These are phyloP conservation scores for Mungos mungo DNA, from an alignment of 2,113 vertebrate genomes.

Conservation along the genomic window DNA sequence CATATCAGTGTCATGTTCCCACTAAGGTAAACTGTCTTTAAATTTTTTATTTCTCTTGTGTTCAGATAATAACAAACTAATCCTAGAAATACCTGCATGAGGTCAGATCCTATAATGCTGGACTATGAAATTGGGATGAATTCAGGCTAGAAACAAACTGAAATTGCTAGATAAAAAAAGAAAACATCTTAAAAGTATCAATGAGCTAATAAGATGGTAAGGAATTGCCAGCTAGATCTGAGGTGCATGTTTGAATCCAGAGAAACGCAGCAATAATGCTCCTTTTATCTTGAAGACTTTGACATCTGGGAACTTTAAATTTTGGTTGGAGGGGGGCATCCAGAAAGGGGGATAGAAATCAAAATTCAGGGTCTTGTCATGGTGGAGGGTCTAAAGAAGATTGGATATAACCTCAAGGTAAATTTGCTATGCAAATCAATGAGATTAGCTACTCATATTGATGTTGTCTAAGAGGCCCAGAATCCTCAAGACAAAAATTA, in stretches of 20 bases:
- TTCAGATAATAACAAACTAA: neutral
- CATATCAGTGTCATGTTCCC: neutral
- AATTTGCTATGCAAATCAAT: neutral
- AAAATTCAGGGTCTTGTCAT: neutral
- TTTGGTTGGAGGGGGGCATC: neutral
- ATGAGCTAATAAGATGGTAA: neutral
- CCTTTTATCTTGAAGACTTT: neutral
- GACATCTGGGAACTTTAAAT: neutral
- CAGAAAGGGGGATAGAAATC: neutral
- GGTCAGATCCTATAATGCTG: neutral
- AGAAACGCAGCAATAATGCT: neutral
- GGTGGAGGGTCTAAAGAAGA: neutral
- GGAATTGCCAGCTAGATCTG: neutral
- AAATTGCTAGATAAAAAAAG: neutral
- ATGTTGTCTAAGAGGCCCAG: neutral
- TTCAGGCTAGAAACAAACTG: neutral
- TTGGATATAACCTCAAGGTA: accelerated
- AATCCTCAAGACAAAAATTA: neutral
- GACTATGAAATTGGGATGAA: neutral
- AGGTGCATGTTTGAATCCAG: neutral
- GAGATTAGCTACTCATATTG: neutral
- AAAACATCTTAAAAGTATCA: neutral
- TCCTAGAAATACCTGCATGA: neutral
- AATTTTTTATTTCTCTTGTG: neutral
- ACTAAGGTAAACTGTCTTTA: neutral